Evolutionary conservation across 2,113 vertebrate species (phyloP).

Genomic region (Acinonyx jubatus): DNA sequence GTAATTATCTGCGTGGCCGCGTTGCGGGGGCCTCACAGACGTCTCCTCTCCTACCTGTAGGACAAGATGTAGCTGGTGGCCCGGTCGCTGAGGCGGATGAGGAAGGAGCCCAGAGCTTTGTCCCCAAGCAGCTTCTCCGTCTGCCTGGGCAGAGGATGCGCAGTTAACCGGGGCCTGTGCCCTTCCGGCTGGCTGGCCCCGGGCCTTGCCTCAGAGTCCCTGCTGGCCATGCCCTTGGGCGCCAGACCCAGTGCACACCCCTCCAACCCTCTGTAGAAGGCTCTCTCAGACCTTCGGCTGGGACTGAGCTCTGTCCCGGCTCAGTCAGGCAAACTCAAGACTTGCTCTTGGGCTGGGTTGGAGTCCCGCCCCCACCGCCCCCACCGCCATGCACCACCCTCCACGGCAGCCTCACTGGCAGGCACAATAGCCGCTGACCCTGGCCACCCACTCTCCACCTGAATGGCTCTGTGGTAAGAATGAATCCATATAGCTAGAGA

Average conservation of each 20-base stretch:
- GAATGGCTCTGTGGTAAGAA: neutral
- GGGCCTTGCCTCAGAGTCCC: neutral
- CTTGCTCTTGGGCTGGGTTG: neutral
- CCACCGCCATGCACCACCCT: rapidly evolving
- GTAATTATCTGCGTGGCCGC: neutral
- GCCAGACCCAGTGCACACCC: neutral
- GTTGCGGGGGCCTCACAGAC: neutral
- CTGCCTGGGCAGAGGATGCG: conserved; percentile 81
- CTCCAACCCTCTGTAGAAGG: neutral
- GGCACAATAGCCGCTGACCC: neutral
- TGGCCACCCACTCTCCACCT: neutral
- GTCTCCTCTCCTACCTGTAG: conserved; percentile 86
- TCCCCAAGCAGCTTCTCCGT: conserved; percentile 88
- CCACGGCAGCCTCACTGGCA: neutral
- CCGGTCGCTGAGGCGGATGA: conserved; percentile 91
- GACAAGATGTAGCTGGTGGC: conserved; percentile 91
- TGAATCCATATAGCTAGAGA: neutral
- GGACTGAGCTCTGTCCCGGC: neutral
- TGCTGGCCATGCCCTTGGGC: neutral
- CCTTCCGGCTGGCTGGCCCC: neutral
- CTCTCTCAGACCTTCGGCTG: rapidly evolving
- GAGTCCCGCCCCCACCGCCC: neutral
- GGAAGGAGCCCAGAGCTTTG: conserved; percentile 88
- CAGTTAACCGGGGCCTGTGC: neutral
- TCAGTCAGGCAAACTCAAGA: neutral